These are phyloP conservation scores for Paragorgia papillata DNA, from an alignment of 92 coral and sea anemone genomes.

Conservation along the genomic window DNA sequence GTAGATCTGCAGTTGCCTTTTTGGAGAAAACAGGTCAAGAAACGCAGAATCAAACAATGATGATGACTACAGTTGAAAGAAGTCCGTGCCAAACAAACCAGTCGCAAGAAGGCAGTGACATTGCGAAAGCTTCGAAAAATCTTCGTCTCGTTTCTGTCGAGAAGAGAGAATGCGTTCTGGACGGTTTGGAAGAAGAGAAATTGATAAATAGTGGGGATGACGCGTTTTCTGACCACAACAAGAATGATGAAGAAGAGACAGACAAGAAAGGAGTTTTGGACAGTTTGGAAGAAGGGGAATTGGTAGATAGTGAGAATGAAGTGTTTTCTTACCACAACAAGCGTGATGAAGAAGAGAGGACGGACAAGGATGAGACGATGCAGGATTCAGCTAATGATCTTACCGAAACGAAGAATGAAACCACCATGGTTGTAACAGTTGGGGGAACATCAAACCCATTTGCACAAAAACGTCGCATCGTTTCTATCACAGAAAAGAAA, in stretches of 20 bases:
- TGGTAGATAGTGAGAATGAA: slow-evolving; percentile 10
- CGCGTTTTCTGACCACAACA: background rate
- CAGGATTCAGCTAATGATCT: background rate
- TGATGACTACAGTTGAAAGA: background rate
- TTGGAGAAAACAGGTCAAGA: too few species aligned
- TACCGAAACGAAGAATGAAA: background rate
- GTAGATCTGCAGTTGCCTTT: background rate
- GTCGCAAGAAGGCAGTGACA: background rate
- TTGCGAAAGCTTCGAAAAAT: background rate
- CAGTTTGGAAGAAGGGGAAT: slow-evolving; percentile 34
- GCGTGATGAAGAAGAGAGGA: background rate
- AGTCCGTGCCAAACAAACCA: too few species aligned
- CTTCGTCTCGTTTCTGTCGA: background rate
- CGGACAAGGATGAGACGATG: background rate
- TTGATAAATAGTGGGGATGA: slow-evolving; percentile 10
- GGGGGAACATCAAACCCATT: too few species aligned
- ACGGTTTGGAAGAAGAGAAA: slow-evolving; percentile 31
- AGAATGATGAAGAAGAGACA: background rate
- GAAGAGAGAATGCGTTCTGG: background rate
- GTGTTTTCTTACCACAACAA: background rate
- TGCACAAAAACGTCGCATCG: too few species aligned
- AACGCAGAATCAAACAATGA: background rate
- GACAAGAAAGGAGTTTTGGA: background rate
- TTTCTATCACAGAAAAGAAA: too few species aligned
- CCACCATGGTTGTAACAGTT: too few species aligned